Percentiles rank a stretch among this genome's conserved stretches.
These are phyloP conservation scores for Heliconius congener DNA, from an alignment of 1,140 invertebrate genomes.

Conservation along the genomic window DNA sequence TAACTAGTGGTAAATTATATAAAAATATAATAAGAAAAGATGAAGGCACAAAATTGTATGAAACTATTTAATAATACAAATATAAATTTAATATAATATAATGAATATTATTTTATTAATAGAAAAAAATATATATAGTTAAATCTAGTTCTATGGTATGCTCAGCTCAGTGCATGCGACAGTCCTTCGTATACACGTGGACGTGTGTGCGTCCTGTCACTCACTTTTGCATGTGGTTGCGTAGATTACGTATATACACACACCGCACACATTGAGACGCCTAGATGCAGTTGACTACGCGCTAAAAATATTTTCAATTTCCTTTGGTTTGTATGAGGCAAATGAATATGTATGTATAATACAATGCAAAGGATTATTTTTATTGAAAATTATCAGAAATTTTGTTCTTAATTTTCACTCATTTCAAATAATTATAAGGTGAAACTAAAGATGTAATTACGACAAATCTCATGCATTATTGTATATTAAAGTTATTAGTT, in stretches of 20 bases:
- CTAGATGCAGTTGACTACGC: slow-evolving; percentile 52
- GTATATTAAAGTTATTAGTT: too few species aligned
- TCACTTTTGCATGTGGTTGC: slow-evolving; percentile 51
- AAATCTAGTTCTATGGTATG: slow-evolving; percentile 20
- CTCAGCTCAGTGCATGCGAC: slow-evolving; percentile 41
- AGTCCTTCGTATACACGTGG: slow-evolving; percentile 59
- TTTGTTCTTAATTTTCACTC: too few species aligned
- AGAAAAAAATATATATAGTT: neutral
- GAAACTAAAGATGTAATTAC: too few species aligned
- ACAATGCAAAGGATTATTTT: too few species aligned
- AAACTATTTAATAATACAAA: neutral
- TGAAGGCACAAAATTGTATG: neutral
- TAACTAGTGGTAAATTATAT: too few species aligned
- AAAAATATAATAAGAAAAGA: neutral
- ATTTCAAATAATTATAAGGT: too few species aligned
- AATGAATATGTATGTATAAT: slow-evolving; percentile 10
- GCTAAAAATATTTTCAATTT: slow-evolving; percentile 69
- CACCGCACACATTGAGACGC: slow-evolving; percentile 38
- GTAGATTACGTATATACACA: slow-evolving; percentile 50
- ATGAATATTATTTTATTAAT: neutral
- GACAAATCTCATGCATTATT: too few species aligned
- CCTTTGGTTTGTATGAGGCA: slow-evolving; percentile 51
- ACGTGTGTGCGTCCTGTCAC: slow-evolving; percentile 53
- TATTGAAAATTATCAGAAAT: too few species aligned
- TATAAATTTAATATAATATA: neutral